Conservation (phyloP, 2,888 invertebrate genomes). For the Melieria crassipennis region DNA sequence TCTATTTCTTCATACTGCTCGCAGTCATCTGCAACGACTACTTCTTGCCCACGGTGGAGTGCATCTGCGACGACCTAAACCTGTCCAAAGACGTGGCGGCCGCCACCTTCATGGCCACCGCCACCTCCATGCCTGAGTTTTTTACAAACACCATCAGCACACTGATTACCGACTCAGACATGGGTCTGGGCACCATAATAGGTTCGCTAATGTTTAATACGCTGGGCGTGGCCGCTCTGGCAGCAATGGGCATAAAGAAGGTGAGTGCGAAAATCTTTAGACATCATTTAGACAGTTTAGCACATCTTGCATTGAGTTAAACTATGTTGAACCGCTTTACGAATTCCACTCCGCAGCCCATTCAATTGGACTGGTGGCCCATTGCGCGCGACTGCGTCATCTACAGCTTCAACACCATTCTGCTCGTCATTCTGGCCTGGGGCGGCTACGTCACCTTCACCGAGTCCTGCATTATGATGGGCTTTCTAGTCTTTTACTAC, state of each 20-base stretch:
- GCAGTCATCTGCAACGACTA: constrained; percentile 93
- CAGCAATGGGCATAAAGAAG: constrained; percentile 77
- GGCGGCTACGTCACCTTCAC: constrained; percentile 83
- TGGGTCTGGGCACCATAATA: constrained; percentile 88
- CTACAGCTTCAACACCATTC: constrained; percentile 77
- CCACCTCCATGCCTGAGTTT: constrained; percentile 93
- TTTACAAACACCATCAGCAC: constrained; percentile 93
- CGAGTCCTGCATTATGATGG: constrained; percentile 78
- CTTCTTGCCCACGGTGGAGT: constrained; percentile 89
- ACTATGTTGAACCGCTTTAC: too few relatives aligned
- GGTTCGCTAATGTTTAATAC: constrained; percentile 90
- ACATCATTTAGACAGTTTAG: too few relatives aligned
- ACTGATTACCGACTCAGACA: constrained; percentile 82
- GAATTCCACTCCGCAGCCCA: constrained; percentile 69
- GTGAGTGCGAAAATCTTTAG: constrained; percentile 64
- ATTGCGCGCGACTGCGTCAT: constrained; percentile 83
- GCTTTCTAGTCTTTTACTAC: constrained; percentile 81
- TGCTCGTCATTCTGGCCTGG: constrained; percentile 79
- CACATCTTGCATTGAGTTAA: too few relatives aligned
- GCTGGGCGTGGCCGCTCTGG: constrained; percentile 84
- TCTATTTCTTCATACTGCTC: constrained; percentile 86
- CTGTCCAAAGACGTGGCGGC: constrained; percentile 91
- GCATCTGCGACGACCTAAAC: constrained; percentile 82
- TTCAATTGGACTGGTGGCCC: constrained; percentile 82
- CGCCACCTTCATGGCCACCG: constrained; percentile 96